Evolutionary conservation across 2,888 invertebrate genomes (phyloP), one percentile per base, ranked within the genome.

Genomic region (Melitaea athalia): DNA sequence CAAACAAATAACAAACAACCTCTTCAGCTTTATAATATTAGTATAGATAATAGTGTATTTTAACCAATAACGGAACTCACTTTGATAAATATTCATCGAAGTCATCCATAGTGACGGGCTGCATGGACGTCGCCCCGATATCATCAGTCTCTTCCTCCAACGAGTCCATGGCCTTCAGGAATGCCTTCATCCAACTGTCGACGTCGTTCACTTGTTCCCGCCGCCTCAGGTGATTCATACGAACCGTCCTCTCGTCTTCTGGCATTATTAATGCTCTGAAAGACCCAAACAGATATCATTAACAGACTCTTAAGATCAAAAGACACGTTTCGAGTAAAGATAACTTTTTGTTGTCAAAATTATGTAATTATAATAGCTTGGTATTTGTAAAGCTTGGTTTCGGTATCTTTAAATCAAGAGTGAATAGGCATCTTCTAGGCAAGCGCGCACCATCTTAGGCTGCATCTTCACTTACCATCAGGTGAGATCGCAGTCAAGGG

Each of bases 41-140:
- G n/a, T n/a, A n/a, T n/a, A n/a, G n/a, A n/a, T n/a, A n/a, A n/a
- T n/a, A n/a, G n/a, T n/a, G n/a, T n/a, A n/a, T 14, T 45, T 45
- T 45, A 14, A 7, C 45, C 45, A 45, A 45, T 14, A 5, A 45
- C 8, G 14, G 5, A 45, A 93, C 95, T 93, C 93, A 97, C 96
- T 97, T 97, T 72, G 96, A 95, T 67, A 98, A 92, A 81, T 97
- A 97, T 85, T 97, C 97, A 81, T 98, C 97, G 82, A 98, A 98
- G 85, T 98, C 97, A 78, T 98, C 97, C 79, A 97, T 95, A 7
- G 97, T 97, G n/a, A 97, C 96, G 0, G 97, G 97, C 74, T 97
- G 97, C 96, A 98, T 97, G 38, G 95, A 96, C 0, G 97, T 96
- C 5, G 96, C 96, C 14, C 97, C 96, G 63, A 97, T 95, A 73